Evolutionary conservation across 2,797 vertebrate species (phyloP), one percentile per base, ranked within the genome.

Genomic region (Pseudomugil gertrudae): DNA sequence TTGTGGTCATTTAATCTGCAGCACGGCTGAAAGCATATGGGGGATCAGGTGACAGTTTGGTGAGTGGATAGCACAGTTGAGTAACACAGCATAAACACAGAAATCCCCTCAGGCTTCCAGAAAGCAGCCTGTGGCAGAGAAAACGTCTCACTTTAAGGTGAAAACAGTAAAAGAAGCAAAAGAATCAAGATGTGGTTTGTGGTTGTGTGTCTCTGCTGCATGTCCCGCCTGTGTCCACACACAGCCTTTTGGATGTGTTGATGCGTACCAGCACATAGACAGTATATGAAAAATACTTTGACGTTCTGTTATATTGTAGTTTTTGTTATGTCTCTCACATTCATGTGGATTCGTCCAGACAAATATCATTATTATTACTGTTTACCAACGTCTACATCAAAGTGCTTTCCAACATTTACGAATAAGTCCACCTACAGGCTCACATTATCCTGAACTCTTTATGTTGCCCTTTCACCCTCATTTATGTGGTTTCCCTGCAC

Each of bases 31-130:
- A 63, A 69, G 78, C 45, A 21, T 75, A 55, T 45, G 51, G 26
- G 13, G 43, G 71, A 77, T 87, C 79, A 80, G 84, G 77, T 89
- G 84, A 86, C 82, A 32, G 63, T 54, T 80, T 51, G 72, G 55
- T 54, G 40, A 66, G 63, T 68, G 62, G 66, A 69, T 69, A 81
- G 72, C 71, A 67, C 59, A 72, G 59, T 40, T 36, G 74, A 86
- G 67, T 53, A 57, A 66, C 57, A 63, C 66, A 57, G 47, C 61
- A 60, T 53, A 69, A 75, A 66, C 43, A 69, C 65, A 74, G 68
- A 86, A 87, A 77, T 59, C 62, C 81, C 76, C 69, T 23, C 15
- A 13, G 4, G 63, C 32, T 66, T 71, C 36, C 57, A 74, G 32
- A 85, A 72, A 79, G 11, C 5, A 7, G 63, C 13, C 2, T 53